Base-by-base conservation (phyloP, 2,888 invertebrate genomes). In the Nemapogon koenigi region DNA sequence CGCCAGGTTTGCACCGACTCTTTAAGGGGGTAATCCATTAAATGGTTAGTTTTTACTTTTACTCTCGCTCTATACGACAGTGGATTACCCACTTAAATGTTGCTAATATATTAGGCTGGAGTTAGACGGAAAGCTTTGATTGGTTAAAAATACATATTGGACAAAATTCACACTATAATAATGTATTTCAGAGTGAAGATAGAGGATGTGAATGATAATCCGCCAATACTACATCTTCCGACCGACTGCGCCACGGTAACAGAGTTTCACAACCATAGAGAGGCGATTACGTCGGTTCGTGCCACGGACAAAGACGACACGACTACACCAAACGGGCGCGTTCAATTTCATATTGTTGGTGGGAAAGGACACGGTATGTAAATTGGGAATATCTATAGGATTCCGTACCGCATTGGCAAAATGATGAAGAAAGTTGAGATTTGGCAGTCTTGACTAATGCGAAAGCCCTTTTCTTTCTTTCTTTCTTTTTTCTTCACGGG, bases 301-400 rank as follows among this genome's bases (percentile, higher is more conserved):
- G 93, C 89, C 0, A 85, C 82, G n/a, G 95, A 96, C 65, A 85
- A 84, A 0, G 95, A 95, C 61, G 93, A 95, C 64, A 85, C 88
- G 3, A 64, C 79, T 32, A 84, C 89, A 2, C 88, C 89, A 0
- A 95, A 94, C 58, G 94, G 94, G 26, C 83, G 88, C 27, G 84
- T 90, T 26, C 81, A 83, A 48, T 89, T 91, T 57, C 81, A 83
- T 47, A 82, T 92, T 19, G 70, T 83, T 0, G 84, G 81, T 6
- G 91, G 91, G 17, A 91, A 90, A 52, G 86, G 87, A 46, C 66
- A 85, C 51, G 87, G 88, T 84, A 51, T 49, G 64, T 51, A 43
- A n/a, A n/a, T n/a, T n/a, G n/a, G n/a, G n/a, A n/a, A 7, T 22
- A 7, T 10, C 22, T 10, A 22, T 22, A 22, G 7, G 6, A 22